Evolutionary conservation across 2,113 vertebrate species (phyloP).

Genomic region (Typhlomys cinereus): DNA sequence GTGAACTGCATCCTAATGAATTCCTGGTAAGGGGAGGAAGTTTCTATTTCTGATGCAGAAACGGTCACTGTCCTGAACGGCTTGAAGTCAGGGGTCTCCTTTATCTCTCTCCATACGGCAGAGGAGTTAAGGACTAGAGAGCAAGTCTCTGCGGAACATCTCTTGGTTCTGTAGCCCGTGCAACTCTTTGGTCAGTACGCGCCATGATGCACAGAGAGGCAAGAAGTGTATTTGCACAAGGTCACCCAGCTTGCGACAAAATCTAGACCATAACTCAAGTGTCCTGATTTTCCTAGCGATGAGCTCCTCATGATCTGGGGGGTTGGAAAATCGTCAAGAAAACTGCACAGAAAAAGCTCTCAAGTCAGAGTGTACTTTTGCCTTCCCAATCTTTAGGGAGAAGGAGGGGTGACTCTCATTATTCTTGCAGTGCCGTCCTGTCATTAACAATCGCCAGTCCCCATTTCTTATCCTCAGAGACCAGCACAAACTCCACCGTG

Average conservation of each 20-base stretch:
- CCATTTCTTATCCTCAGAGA: constrained; percentile 61
- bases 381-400: constrained; percentile 41
- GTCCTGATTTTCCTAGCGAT: constrained; percentile 28
- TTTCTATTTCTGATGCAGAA: not conserved
- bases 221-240: not conserved
- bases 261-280: constrained; percentile 5
- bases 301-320: not conserved
- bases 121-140: not conserved
- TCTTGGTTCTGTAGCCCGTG: not conserved
- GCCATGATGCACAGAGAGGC: not conserved
- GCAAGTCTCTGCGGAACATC: not conserved
- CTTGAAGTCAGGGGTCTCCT: not conserved
- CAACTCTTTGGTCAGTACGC: not conserved
- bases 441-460: constrained; percentile 56
- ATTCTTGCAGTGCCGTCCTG: constrained; percentile 63
- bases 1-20: not conserved
- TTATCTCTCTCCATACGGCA: not conserved
- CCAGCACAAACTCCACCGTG: not conserved
- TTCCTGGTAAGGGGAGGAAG: not conserved
- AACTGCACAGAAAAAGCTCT: constrained; percentile 40
- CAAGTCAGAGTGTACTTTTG: constrained; percentile 14
- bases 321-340: constrained; percentile 50
- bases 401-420: constrained; percentile 61
- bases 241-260: not conserved
- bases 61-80: not conserved